Evolutionary conservation across 2,113 vertebrate genomes (phyloP).

Genomic region (Sarotherodon lohbergeri): DNA sequence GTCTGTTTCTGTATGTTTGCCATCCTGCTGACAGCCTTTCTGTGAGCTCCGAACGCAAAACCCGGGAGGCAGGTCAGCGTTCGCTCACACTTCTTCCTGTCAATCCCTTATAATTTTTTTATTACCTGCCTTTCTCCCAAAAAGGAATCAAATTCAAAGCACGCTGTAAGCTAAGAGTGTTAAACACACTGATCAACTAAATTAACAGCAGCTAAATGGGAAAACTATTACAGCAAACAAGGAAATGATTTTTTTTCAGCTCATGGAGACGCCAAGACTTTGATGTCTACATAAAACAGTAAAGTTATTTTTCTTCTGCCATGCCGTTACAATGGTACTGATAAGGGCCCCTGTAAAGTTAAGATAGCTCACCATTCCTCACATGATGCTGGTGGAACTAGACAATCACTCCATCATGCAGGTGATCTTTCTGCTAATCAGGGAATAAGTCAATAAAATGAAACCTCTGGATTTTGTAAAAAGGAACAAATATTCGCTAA

Average conservation of each 20-base stretch:
- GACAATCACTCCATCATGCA: not conserved
- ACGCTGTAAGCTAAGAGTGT: not conserved
- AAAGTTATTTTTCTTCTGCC: not conserved
- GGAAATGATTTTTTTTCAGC: not conserved
- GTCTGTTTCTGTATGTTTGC: not conserved
- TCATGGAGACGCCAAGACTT: not conserved
- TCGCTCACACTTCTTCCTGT: conserved; percentile 16
- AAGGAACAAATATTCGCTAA: not conserved
- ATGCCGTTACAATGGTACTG: not conserved
- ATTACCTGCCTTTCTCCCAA: not conserved
- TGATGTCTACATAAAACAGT: not conserved
- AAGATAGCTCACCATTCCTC: not conserved
- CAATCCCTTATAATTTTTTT: not conserved
- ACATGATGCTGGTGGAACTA: not conserved
- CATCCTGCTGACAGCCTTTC: conserved; percentile 13
- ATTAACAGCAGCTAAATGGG: not conserved
- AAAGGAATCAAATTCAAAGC: not conserved
- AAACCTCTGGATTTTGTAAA: not conserved
- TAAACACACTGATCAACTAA: not conserved
- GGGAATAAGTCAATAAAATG: not conserved
- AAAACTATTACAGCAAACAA: not conserved
- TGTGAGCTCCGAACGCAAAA: conserved; percentile 7
- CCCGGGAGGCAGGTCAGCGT: conserved; percentile 25
- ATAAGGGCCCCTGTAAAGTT: not conserved
- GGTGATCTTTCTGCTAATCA: not conserved